Evolutionary conservation across 92 coral and sea anemone species (phyloP).

Genomic region (Siderastrea siderea): DNA sequence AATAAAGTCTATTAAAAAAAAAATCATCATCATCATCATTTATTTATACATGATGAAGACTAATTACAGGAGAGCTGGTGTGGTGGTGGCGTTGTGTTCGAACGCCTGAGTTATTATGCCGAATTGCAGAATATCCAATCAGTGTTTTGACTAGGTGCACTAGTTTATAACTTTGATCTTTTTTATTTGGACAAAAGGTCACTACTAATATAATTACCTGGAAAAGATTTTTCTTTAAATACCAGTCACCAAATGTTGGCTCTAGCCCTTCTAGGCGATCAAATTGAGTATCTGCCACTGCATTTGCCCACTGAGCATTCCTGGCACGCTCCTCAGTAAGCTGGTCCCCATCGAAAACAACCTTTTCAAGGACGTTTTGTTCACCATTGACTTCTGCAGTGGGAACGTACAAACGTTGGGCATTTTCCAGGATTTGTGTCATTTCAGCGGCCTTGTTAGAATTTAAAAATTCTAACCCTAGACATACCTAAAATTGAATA

Average conservation of each 20-base stretch:
- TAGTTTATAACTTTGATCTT: no score
- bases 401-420: conserved; percentile 25
- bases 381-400: conserved; percentile 11
- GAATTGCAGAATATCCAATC: no score
- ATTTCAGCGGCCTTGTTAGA: conserved; percentile 37
- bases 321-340: conserved; percentile 58
- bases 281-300: conserved; percentile 26
- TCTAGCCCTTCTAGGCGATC: conserved; percentile 50
- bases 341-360: conserved; percentile 63
- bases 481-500: conserved; percentile 15
- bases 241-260: conserved; percentile 67
- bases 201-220: not conserved
- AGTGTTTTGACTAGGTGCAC: no score
- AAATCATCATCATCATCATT: no score
- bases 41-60: no score
- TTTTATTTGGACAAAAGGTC: no score
- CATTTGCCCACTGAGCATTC: conserved; percentile 57
- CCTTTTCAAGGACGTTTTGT: conserved; percentile 23
- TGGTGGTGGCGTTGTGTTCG: no score
- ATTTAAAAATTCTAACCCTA: conserved; percentile 35
- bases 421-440: conserved; percentile 27
- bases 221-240: not conserved
- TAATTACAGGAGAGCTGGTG: no score
- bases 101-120: no score
- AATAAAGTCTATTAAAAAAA: no score